Evolutionary conservation across 2,113 vertebrate species (phyloP).

Genomic region (Choloepus hoffmanni): DNA sequence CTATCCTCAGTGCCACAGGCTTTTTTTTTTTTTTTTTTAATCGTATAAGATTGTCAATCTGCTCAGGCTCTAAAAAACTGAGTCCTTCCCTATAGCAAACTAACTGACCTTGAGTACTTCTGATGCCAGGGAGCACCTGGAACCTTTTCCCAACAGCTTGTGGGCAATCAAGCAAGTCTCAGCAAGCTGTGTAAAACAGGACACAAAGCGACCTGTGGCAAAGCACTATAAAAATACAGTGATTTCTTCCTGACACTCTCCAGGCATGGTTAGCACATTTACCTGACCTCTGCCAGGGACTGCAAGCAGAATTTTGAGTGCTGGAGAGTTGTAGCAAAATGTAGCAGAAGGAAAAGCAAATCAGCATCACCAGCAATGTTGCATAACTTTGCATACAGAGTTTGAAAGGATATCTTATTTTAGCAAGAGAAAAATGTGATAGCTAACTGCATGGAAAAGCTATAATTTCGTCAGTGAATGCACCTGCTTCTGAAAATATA

Average conservation of each 20-base stretch:
- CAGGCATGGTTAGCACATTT: not conserved
- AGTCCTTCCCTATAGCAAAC: constrained; percentile 29
- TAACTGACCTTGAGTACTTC: not conserved
- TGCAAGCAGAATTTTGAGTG: not conserved
- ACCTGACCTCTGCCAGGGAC: not conserved
- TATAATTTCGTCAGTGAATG: constrained; percentile 64
- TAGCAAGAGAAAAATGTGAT: constrained; percentile 62
- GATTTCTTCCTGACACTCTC: not conserved
- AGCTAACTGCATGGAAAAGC: constrained; percentile 54
- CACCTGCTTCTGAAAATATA: constrained; percentile 63
- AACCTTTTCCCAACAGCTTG: constrained; percentile 56
- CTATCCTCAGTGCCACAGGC: not conserved
- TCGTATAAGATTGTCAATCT: not conserved
- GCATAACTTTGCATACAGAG: constrained; percentile 49
- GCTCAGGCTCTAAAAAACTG: not conserved
- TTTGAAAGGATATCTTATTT: constrained; percentile 62
- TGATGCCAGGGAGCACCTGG: constrained; percentile 40
- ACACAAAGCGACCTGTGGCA: not conserved
- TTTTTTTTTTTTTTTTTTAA: not conserved
- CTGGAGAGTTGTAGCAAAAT: not conserved
- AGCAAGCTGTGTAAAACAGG: not conserved
- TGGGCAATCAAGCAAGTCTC: constrained; percentile 53
- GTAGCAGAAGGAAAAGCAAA: constrained; percentile 30
- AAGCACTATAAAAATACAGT: constrained; percentile 22
- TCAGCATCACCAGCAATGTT: not conserved